Conservation (phyloP, 2,113 vertebrate species). For the Stigmatopora argus region DNA sequence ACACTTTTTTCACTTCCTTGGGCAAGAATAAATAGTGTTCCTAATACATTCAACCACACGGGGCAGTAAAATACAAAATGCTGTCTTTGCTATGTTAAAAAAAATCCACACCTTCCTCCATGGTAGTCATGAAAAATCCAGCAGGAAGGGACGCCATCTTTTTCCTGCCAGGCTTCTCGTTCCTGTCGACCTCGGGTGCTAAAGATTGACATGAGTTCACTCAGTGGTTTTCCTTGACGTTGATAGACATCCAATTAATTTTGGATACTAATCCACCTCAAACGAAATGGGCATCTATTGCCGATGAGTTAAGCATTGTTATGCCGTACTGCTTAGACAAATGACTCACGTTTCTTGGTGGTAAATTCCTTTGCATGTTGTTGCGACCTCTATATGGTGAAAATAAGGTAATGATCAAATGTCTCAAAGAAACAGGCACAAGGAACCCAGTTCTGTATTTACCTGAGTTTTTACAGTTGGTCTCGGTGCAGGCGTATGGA, state of each 20-base stretch:
- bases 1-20: not conserved
- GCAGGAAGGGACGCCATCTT: constrained; percentile 25
- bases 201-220: not conserved
- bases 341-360: constrained; percentile 56
- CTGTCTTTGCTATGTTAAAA: not conserved
- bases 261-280: not conserved
- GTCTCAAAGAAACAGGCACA: not conserved
- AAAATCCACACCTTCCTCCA: constrained; percentile 48
- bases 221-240: not conserved
- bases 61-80: not conserved
- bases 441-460: constrained; percentile 15
- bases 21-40: not conserved
- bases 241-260: not conserved
- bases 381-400: constrained; percentile 29
- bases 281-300: too few species aligned
- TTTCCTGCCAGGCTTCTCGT: constrained; percentile 61
- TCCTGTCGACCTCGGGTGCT: constrained; percentile 66
- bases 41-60: not conserved
- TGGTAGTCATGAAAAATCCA: constrained; percentile 8
- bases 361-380: constrained; percentile 34
- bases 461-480: constrained; percentile 40
- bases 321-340: not conserved
- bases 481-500: constrained; percentile 49
- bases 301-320: not conserved
- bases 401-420: constrained; percentile 1